These are phyloP conservation scores for Taphrorychus bicolor DNA, from an alignment of 2,888 invertebrate species.

Conservation along the genomic window DNA sequence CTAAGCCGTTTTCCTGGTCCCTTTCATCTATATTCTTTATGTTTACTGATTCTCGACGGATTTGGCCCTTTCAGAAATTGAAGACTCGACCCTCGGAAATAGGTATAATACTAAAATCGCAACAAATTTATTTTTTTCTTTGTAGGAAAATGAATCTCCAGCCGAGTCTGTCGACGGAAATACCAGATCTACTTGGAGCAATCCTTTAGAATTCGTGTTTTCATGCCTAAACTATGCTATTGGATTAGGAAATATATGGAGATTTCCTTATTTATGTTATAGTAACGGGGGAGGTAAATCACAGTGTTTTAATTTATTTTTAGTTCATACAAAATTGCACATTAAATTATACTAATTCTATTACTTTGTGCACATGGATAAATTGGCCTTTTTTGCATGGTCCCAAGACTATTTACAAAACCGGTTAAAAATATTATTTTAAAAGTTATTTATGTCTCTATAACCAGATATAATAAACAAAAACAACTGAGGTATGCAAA, in stretches of 20 bases:
- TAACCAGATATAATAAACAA: neutral
- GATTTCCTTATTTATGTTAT: slow-evolving; percentile 80
- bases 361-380: too few relatives aligned
- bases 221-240: slow-evolving; percentile 81
- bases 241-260: slow-evolving; percentile 80
- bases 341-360: too few relatives aligned
- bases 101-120: too few relatives aligned
- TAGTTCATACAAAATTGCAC: too few relatives aligned
- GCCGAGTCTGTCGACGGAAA: neutral
- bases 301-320: too few relatives aligned
- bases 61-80: neutral
- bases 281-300: slow-evolving; percentile 80
- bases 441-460: neutral
- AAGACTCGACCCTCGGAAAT: neutral
- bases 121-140: neutral
- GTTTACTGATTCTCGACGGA: neutral
- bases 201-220: slow-evolving; percentile 75
- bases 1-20: neutral
- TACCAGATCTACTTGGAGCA: slow-evolving; percentile 63
- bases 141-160: neutral
- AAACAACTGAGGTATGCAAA: neutral
- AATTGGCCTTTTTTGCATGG: too few relatives aligned
- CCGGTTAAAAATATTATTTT: neutral
- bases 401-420: too few relatives aligned
- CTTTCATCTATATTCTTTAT: neutral